phyloP scores from a whole-genome alignment of 53 echinoderm and acorn worm genomes.

The Henricia sp. region DNA sequence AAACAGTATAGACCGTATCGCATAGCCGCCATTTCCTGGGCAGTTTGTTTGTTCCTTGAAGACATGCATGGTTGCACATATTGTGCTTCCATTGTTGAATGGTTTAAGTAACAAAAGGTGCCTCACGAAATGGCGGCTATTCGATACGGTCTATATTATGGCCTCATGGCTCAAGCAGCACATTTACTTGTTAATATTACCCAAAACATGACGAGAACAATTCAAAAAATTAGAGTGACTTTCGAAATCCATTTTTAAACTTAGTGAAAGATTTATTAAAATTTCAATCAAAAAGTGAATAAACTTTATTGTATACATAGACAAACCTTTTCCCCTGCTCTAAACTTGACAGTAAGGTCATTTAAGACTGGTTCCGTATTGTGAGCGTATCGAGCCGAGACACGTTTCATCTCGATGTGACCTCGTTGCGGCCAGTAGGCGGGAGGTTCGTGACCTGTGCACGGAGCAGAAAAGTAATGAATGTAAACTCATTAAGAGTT shows the following conservation, averaged over 20 bases:
- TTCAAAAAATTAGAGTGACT: neutral
- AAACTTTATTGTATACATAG: neutral
- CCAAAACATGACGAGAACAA: neutral
- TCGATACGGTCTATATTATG: too few relatives aligned
- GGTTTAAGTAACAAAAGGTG: too few relatives aligned
- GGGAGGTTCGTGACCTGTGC: constrained; percentile 70
- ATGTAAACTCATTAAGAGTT: too few relatives aligned
- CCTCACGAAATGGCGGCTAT: too few relatives aligned
- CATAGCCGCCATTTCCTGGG: too few relatives aligned
- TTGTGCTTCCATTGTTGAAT: too few relatives aligned
- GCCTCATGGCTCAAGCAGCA: too few relatives aligned
- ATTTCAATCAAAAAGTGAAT: neutral
- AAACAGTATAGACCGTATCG: too few relatives aligned
- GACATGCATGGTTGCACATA: too few relatives aligned
- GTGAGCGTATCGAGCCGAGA: constrained; percentile 76
- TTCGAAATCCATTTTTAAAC: neutral
- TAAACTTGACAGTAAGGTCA: constrained; percentile 70
- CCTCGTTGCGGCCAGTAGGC: constrained; percentile 81
- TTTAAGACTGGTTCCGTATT: constrained; percentile 82
- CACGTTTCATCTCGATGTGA: constrained; percentile 62
- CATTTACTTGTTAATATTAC: too few relatives aligned
- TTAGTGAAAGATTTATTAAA: neutral
- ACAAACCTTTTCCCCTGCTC: constrained; percentile 76
- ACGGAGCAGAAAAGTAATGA: neutral
- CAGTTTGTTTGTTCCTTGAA: too few relatives aligned